phyloP scores from a whole-genome alignment of 2,888 invertebrate genomes.

The Caenorhabditis doughertyi region DNA sequence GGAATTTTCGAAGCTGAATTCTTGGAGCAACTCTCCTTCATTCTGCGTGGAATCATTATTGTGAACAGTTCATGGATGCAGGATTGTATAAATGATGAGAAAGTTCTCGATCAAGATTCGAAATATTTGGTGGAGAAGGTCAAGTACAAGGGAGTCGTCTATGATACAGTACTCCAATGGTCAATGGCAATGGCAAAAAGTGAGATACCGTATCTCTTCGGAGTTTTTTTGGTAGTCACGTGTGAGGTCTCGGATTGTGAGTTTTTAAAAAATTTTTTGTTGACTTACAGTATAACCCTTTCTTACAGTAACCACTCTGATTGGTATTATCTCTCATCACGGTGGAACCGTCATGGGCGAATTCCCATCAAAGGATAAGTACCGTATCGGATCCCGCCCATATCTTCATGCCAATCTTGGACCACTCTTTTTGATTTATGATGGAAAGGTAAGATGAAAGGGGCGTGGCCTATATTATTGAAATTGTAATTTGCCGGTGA shows the following conservation, averaged over 20 bases:
- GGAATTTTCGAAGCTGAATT: slow-evolving; percentile 18
- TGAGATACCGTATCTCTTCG: slow-evolving; percentile 14
- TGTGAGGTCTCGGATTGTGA: no score
- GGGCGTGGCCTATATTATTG: background rate
- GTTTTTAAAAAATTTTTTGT: background rate
- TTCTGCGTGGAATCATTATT: slow-evolving; percentile 19
- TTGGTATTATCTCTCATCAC: background rate
- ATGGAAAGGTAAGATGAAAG: slow-evolving; percentile 1
- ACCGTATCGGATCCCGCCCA: background rate
- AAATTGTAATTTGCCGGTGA: no score
- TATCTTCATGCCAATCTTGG: slow-evolving; percentile 30
- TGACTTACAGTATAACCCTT: no score
- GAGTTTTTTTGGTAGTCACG: background rate
- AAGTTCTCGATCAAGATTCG: background rate
- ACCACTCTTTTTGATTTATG: slow-evolving; percentile 16
- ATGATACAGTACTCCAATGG: slow-evolving; percentile 14
- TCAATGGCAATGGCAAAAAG: background rate
- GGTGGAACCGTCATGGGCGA: background rate
- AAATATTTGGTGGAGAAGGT: slow-evolving; percentile 12
- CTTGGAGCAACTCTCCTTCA: background rate
- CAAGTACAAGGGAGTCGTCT: slow-evolving; percentile 17
- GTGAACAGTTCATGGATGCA: slow-evolving; percentile 16
- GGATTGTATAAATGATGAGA: background rate
- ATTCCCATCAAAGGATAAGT: background rate
- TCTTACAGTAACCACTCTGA: background rate